A percentile compares a stretch with the other conserved stretches of the same genome.
phyloP scores from a whole-genome alignment of 2,113 vertebrate species.

The Dasyornis broadbenti region DNA sequence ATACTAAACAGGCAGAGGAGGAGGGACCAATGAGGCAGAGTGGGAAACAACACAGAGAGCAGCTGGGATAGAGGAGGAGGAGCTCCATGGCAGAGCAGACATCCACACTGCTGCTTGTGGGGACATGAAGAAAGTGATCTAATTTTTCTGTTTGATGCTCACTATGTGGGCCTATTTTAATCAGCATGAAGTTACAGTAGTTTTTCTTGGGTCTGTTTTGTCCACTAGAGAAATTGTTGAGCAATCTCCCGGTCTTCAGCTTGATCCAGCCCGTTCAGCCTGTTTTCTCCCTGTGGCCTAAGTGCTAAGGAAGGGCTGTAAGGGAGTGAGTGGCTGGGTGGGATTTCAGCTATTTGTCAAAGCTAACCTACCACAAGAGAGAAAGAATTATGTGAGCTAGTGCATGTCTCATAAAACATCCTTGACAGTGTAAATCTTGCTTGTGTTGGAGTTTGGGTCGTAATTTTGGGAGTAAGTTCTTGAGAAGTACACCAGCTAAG shows the following conservation, averaged over 20 bases:
- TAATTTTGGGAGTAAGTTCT: not conserved
- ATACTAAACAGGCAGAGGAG: not conserved
- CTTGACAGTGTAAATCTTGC: not conserved
- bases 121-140: not conserved
- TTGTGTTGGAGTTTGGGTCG: not conserved
- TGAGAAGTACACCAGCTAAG: not conserved
- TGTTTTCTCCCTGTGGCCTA: rapidly evolving
- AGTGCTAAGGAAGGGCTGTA: not conserved
- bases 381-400: not conserved
- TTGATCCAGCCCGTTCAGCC: not conserved
- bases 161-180: not conserved
- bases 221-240: not conserved
- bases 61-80: not conserved
- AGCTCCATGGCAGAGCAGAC: not conserved
- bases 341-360: not conserved
- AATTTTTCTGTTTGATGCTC: not conserved
- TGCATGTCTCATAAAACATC: not conserved
- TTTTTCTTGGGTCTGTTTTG: not conserved
- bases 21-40: not conserved
- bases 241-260: not conserved
- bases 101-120: not conserved
- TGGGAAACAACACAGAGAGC: not conserved
- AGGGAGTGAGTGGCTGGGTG: rapidly evolving
- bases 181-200: not conserved
- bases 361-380: not conserved